Base-by-base conservation (phyloP, 2,888 invertebrate species). In the Hemicrepidius hirtus region DNA sequence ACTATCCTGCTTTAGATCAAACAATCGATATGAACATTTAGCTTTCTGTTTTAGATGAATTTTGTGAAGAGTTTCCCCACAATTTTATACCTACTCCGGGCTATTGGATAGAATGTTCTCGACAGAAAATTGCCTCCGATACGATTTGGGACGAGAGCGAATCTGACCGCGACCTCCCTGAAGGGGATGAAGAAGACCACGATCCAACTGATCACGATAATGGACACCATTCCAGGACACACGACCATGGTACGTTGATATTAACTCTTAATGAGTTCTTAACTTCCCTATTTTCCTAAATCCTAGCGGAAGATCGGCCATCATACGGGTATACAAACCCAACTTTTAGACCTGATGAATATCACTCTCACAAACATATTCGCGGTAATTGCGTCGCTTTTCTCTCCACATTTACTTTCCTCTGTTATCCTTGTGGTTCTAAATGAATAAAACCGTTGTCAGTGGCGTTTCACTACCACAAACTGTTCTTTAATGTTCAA, bases 31-130 rank as follows among this genome's bases (percentile, higher is more conserved):
- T 53, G 0, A 53, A 24, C 53, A 53, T 53, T 53, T 53, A 0
- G 81, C 78, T 71, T 74, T 74, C 81, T 83, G 69, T 88, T 85
- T 1, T 90, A 96, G 96, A 97, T 89, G 96, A 96, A 87, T 95
- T 96, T 86, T 97, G 97, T 87, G 94, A 95, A 84, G 96, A 96
- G 85, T 97, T 94, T 87, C 97, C 97, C 0, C 97, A 97, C 88
- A 96, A 92, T 86, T 90, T 97, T 84, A 93, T 95, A 81, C 95
- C 96, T 0, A 96, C 96, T 0, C 96, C 97, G 0, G 97, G 97
- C 68, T 97, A 97, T 88, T 97, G 97, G 97, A 94, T 97, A 85
- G 97, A 97, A 87, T 97, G 97, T 85, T 96, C 96, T n/a, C 90
- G 96, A 2, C 96, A 95, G 87, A 96, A 96, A 87, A 95, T 95